phyloP scores from a whole-genome alignment of 2,888 invertebrate species.

The Ichneumon xanthorius region DNA sequence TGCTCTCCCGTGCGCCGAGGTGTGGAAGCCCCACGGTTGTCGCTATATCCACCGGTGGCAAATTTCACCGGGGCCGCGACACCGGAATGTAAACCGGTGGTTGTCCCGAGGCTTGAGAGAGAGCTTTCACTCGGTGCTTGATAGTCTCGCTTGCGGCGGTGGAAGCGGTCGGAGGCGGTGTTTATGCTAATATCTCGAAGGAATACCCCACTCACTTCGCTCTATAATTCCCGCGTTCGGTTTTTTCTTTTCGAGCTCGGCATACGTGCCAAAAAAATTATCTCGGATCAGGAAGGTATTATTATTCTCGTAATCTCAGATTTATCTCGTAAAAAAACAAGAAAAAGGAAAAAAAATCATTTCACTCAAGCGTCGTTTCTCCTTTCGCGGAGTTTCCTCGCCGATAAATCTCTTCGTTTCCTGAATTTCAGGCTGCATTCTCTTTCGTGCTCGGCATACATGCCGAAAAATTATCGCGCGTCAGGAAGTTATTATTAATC shows the following conservation, averaged over 20 bases:
- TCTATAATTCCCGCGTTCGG: no score
- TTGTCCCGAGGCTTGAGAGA: slow-evolving; percentile 50
- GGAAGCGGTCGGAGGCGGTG: slow-evolving; percentile 61
- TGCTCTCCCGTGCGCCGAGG: slow-evolving; percentile 27
- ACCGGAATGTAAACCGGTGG: slow-evolving; percentile 52
- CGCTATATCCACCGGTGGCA: slow-evolving; percentile 8
- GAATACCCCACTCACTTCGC: slow-evolving; percentile 35
- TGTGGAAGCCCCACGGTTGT: slow-evolving; percentile 35
- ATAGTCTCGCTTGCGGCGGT: slow-evolving; percentile 66
- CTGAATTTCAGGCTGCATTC: slow-evolving; percentile 32
- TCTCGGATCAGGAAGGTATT: not conserved
- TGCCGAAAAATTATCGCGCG: not conserved
- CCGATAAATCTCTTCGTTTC: slow-evolving; percentile 57
- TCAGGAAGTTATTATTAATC: not conserved
- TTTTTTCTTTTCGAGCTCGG: not conserved
- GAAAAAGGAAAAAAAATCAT: not conserved
- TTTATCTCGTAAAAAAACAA: not conserved
- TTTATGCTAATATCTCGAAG: slow-evolving; percentile 64
- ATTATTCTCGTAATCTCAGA: not conserved
- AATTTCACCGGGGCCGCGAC: slow-evolving; percentile 47
- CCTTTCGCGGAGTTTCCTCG: slow-evolving; percentile 53
- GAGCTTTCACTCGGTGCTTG: slow-evolving; percentile 71
- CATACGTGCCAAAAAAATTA: not conserved
- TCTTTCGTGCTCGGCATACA: not conserved
- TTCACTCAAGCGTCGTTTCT: not conserved